These are phyloP conservation scores for Eurytoma californica DNA, from an alignment of 2,888 invertebrate species.

Conservation along the genomic window DNA sequence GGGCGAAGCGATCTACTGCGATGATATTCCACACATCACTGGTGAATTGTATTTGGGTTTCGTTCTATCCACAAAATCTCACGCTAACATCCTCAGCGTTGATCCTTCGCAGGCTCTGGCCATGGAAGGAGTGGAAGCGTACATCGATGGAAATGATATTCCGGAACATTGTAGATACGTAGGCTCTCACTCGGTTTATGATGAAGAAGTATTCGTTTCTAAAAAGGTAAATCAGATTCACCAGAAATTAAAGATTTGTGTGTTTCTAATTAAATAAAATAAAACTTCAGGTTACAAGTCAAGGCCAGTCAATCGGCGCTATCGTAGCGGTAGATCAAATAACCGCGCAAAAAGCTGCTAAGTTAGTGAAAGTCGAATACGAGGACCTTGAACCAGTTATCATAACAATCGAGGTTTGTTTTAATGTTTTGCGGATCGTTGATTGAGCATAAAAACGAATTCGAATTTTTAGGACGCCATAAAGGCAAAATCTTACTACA, in stretches of 20 bases:
- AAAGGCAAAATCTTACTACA: conserved; percentile 81
- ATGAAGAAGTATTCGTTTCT: conserved; percentile 87
- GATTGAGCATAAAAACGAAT: background rate
- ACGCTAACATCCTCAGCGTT: conserved; percentile 85
- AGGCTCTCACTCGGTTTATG: conserved; percentile 83
- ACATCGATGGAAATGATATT: conserved; percentile 85
- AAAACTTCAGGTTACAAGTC: conserved; percentile 77
- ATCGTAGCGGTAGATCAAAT: conserved; percentile 85
- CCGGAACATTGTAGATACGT: conserved; percentile 80
- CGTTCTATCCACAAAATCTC: conserved; percentile 86
- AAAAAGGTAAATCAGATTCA: conserved; percentile 77
- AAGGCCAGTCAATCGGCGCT: conserved; percentile 88
- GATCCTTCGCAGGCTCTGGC: conserved; percentile 84
- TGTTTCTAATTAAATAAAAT: too few relatives aligned
- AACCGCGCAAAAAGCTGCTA: conserved; percentile 88
- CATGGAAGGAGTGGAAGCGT: conserved; percentile 86
- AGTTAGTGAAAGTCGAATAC: conserved; percentile 85
- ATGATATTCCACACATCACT: conserved; percentile 86
- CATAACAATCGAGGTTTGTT: conserved; percentile 83
- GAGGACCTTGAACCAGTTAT: conserved; percentile 87
- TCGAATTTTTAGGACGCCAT: conserved; percentile 80
- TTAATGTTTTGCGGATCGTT: background rate
- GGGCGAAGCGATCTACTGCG: conserved; percentile 92
- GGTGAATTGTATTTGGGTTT: conserved; percentile 87
- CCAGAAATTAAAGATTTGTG: background rate